Evolutionary conservation across 2,888 invertebrate species (phyloP), one percentile per base, ranked within the genome.

Genomic region (Chrysolina americana): DNA sequence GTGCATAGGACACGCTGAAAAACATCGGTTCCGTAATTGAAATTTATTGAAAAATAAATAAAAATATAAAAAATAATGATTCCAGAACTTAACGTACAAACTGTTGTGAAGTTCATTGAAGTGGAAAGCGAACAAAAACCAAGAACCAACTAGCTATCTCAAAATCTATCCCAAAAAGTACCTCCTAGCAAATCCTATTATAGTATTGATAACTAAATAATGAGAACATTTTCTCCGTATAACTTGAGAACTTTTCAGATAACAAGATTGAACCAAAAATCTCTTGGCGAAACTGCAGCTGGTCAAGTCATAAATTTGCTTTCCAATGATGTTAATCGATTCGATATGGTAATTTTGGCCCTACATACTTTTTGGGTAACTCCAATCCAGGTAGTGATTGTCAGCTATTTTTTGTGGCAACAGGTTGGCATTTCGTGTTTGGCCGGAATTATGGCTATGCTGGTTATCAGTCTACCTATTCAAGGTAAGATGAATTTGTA

Each of bases 231-330:
- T 47, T n/a, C 13, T 4, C 5, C n/a, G 11, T 13, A 1, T 0
- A n/a, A 15, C 13, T 47, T 47, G 13, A 47, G 11, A 4, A 10
- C 17, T 68, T 84, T 81, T 36, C 76, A 91, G 91, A 89, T 93
- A 2, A 86, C 94, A 70, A 88, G 89, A 75, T 86, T 94, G 47
- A 93, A 92, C 82, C 91, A 91, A 83, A 90, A 90, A 8, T 93
- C 96, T 0, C 86, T 97, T 56, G 93, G 94, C 0, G 92, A 95
- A 83, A 96, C 96, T 0, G 94, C 96, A 87, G 86, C 94, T 81
- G 96, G 96, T 0, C 93, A 95, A 87, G 92, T 96, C 79, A 92
- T 96, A 62, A 96, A 96, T 86, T 87, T 96, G 69, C 89, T 96
- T 88, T 94, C 96, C 0, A 96, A 96, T 83, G 96, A 96, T 84